Percentiles rank a stretch among this genome's conserved stretches.
phyloP scores from a whole-genome alignment of 2,113 vertebrate genomes.

The Eulemur macaco region DNA sequence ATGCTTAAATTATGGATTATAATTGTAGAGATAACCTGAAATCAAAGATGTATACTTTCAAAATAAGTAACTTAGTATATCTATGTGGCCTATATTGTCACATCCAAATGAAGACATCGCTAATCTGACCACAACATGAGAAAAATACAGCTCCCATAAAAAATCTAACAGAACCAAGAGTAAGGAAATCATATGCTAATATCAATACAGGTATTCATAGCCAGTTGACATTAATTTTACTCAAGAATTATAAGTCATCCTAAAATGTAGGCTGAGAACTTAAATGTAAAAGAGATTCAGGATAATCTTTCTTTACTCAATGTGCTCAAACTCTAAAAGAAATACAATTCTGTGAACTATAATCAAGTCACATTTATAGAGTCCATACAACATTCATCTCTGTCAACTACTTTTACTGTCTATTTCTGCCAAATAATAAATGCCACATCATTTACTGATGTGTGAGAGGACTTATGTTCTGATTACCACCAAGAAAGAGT shows the following conservation, averaged over 20 bases:
- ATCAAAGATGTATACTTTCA: background rate
- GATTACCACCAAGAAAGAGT: constrained; percentile 72
- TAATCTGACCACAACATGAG: background rate
- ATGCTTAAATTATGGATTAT: background rate
- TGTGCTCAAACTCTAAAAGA: constrained; percentile 9
- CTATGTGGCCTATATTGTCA: background rate
- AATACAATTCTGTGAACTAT: background rate
- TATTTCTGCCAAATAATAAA: constrained; percentile 53
- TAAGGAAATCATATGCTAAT: background rate
- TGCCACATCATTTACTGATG: constrained; percentile 13
- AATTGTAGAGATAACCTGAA: background rate
- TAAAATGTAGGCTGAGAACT: background rate
- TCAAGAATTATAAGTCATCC: background rate
- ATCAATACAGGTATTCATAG: background rate
- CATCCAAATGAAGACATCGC: background rate
- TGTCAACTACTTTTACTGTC: background rate
- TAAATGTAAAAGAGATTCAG: background rate
- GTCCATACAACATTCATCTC: background rate
- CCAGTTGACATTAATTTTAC: background rate
- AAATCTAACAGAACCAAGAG: background rate
- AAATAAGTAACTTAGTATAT: background rate
- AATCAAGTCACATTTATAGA: background rate
- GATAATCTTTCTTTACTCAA: background rate
- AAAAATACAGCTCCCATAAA: background rate
- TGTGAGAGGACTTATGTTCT: constrained; percentile 67